phyloP scores from a whole-genome alignment of 2,113 vertebrate species.

The Sialia sialis region DNA sequence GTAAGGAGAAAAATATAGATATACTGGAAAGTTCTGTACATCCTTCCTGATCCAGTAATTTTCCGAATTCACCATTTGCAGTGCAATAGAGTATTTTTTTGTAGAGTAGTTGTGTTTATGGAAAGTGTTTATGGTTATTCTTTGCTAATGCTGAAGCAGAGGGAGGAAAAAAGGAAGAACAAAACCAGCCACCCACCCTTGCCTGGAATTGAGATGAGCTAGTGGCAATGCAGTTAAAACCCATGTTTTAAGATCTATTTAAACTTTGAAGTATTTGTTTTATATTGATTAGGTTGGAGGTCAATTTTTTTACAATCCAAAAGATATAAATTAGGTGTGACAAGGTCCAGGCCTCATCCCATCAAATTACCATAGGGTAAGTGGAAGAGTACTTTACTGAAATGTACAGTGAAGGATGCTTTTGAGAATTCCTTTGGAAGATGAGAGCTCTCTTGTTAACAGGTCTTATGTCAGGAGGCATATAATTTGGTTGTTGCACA shows the following conservation, averaged over 20 bases:
- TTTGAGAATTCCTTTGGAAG: not conserved
- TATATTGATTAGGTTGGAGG: not conserved
- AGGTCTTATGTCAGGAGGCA: not conserved
- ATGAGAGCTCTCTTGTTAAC: not conserved
- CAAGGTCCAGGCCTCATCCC: not conserved
- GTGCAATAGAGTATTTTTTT: not conserved
- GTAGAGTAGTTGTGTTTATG: not conserved
- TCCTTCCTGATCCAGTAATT: not conserved
- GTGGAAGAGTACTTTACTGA: not conserved
- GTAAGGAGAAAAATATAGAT: slow-evolving; percentile 66
- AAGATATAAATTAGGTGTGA: not conserved
- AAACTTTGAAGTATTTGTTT: not conserved
- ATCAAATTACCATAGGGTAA: not conserved
- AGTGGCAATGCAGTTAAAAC: not conserved
- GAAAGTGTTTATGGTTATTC: not conserved
- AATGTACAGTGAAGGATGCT: not conserved
- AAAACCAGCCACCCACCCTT: not conserved
- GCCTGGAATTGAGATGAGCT: not conserved
- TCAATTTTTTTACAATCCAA: not conserved
- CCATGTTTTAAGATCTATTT: not conserved
- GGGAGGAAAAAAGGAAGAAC: not conserved
- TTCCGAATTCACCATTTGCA: not conserved
- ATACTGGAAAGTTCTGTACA: not conserved
- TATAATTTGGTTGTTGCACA: not conserved
- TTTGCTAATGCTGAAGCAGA: not conserved